A percentile compares a stretch with the other conserved stretches of the same genome.
Conservation (phyloP, 2,888 invertebrate species). For the Ametastegia equiseti region DNA sequence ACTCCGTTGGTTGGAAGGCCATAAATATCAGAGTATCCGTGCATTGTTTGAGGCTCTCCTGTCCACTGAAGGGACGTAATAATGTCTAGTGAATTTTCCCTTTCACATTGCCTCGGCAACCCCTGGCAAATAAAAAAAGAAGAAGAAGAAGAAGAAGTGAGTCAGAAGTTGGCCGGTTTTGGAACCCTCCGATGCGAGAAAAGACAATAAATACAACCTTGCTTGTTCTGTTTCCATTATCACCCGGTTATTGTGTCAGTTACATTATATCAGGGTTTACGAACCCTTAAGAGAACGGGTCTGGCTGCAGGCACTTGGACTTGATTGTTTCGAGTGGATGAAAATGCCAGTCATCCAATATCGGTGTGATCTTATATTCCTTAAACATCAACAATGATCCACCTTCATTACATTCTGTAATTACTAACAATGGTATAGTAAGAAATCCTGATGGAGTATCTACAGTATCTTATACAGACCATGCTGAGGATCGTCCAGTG, state of each 20-base stretch:
- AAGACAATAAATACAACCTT: neutral
- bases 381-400: no score
- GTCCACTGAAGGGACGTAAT: neutral
- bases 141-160: no score
- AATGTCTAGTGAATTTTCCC: neutral
- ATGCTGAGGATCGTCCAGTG: no score
- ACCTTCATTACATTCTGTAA: no score
- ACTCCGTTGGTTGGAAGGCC: no score
- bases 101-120: neutral
- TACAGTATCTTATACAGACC: no score
- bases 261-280: neutral
- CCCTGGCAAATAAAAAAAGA: no score
- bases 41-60: neutral
- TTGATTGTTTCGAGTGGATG: neutral
- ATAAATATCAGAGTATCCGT: neutral
- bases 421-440: no score
- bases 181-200: neutral
- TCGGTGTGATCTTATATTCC: no score
- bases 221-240: conserved; percentile 5
- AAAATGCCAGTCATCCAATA: neutral
- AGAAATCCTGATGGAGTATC: no score
- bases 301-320: neutral
- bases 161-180: neutral
- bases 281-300: neutral
- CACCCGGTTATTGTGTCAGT: neutral